Percentiles rank a stretch among this genome's conserved stretches.
Conservation (phyloP, 2,113 vertebrate species). For the Eleginops maclovinus region DNA sequence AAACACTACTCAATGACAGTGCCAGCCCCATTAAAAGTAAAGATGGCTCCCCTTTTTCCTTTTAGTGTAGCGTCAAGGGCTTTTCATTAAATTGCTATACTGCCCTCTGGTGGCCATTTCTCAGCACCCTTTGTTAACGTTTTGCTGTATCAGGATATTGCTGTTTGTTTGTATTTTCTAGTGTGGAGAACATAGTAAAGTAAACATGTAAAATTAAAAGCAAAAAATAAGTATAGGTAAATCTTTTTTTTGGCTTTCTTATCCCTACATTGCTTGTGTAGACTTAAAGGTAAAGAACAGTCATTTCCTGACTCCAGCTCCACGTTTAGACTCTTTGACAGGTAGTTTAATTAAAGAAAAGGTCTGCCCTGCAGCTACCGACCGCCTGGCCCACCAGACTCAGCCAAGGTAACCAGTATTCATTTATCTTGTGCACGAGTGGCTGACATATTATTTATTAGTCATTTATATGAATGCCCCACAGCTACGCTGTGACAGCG, state of each 20-base stretch:
- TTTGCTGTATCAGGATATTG: neutral
- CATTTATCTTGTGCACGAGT: constrained; percentile 62
- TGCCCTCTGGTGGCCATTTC: constrained; percentile 70
- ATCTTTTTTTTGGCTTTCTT: neutral
- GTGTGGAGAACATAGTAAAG: neutral
- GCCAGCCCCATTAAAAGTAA: constrained; percentile 46
- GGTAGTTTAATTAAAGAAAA: constrained; percentile 75
- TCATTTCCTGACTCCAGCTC: constrained; percentile 38
- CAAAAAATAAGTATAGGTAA: neutral
- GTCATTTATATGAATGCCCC: constrained; percentile 60
- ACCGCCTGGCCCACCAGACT: constrained; percentile 57
- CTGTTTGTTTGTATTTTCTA: neutral
- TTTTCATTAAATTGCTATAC: constrained; percentile 52
- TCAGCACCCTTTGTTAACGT: constrained; percentile 8
- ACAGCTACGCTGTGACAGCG: constrained; percentile 18
- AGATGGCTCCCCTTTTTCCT: constrained; percentile 44
- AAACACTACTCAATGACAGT: constrained; percentile 25
- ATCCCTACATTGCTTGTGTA: neutral
- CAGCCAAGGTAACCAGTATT: constrained; percentile 53
- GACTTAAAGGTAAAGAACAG: constrained; percentile 16
- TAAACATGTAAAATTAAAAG: neutral
- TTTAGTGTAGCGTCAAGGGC: neutral
- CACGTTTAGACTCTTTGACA: constrained; percentile 61
- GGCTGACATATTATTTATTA: constrained; percentile 73
- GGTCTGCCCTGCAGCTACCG: constrained; percentile 66